Conservation (phyloP, 1,140 invertebrate genomes). For the Euwallacea similis region DNA sequence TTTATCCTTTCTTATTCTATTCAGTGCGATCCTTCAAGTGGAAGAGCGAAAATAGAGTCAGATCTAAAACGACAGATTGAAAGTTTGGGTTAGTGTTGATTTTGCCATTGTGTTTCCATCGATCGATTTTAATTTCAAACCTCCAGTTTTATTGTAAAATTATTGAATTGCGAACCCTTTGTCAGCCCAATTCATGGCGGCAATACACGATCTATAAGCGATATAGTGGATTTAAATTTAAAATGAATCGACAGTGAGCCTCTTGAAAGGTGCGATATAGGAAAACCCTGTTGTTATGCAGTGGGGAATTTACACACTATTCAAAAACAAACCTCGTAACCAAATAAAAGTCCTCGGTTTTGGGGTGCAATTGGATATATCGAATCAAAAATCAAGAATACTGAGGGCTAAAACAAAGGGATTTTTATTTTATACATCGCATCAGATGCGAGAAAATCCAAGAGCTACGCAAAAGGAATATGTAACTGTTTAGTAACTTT, state of each 20-base stretch:
- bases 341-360: slow-evolving; percentile 6
- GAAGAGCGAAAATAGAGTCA: too few species aligned
- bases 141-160: too few species aligned
- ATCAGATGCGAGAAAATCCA: slow-evolving; percentile 3
- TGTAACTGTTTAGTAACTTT: slow-evolving; percentile 2
- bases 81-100: too few species aligned
- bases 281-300: not conserved
- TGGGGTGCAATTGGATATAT: slow-evolving; percentile 5
- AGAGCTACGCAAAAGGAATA: not conserved
- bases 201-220: too few species aligned
- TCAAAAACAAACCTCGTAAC: slow-evolving; percentile 10
- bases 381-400: slow-evolving; percentile 21
- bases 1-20: too few species aligned
- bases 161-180: too few species aligned
- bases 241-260: not conserved
- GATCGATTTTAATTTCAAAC: too few species aligned
- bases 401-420: slow-evolving; percentile 1
- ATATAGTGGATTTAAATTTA: slow-evolving; percentile 6
- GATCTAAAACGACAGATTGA: too few species aligned
- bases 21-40: too few species aligned
- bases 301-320: not conserved
- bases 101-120: too few species aligned
- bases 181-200: too few species aligned
- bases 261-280: not conserved
- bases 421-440: slow-evolving; percentile 8